Base-by-base conservation (phyloP, 2,113 vertebrate genomes). In the Rhodinocichla rosea region DNA sequence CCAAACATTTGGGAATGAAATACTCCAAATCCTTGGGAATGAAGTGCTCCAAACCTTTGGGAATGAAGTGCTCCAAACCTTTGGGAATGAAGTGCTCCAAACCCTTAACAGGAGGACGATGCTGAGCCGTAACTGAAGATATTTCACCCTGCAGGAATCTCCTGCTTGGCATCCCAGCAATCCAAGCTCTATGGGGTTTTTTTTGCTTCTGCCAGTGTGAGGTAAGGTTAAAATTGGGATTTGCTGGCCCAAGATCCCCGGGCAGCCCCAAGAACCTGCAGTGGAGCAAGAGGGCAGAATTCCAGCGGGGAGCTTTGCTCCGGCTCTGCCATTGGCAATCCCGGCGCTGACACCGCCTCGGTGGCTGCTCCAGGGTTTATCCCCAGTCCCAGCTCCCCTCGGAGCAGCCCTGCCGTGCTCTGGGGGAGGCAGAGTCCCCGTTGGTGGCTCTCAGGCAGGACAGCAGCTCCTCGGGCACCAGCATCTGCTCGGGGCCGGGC, bases 391-490 rank as follows among this genome's bases (percentile, higher is more conserved):
- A 28, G 7, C 40, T n/a, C 8, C 24, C 50, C 35, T 67, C 82
- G 59, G 88, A 96, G 35, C 21, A 71, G 35, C 2, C 82, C 76
- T 24, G 89, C 82, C 14, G 45, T 1, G 33, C 81, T 77, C 32
- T 97, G 97, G 2, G 97, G 96, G 94, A 64, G 27, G 22, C 88
- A 1, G 75, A 4, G 20, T 97, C 94, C 49, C 93, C 44, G 5
- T 68, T 87, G 52, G 26, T 8, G 42, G 91, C 68, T 11, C 94
- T 91, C 52, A 98, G 86, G 89, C 97, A 98, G 82, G 97, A 93
- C 10, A 98, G 90, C 26, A 98, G 80, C 74, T 98, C 97, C 18
- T 98, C 94, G 0, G 97, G 95, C 32, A 98, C 89, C 49, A 98
- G 17, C 0, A 97, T 98, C 73, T 98, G 98, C 44, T 97, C 97